These are phyloP conservation scores for Nibea albiflora DNA, from an alignment of 2,113 vertebrate species.

Conservation along the genomic window DNA sequence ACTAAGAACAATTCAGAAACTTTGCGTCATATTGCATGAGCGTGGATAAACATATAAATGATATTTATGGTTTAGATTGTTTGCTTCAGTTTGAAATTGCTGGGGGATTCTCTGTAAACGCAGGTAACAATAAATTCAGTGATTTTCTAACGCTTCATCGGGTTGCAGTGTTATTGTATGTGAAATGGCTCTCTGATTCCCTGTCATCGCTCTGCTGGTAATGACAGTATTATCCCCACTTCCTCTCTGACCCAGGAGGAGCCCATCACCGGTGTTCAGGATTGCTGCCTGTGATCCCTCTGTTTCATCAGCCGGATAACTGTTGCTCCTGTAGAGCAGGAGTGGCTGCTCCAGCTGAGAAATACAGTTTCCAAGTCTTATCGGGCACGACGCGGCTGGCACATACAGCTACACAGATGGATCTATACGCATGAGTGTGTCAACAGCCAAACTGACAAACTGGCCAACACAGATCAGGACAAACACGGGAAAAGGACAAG, in stretches of 20 bases:
- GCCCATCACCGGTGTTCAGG: constrained; percentile 1
- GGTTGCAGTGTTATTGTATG: neutral
- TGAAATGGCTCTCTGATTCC: neutral
- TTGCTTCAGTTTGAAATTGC: neutral
- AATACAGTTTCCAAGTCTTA: neutral
- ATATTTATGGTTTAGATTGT: neutral
- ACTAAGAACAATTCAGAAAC: neutral
- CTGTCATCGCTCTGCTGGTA: constrained; percentile 24
- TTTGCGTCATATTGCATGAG: too few relatives aligned
- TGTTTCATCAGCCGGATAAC: constrained; percentile 50
- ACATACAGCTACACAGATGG: neutral
- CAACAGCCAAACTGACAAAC: neutral
- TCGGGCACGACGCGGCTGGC: neutral
- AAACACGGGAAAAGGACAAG: neutral
- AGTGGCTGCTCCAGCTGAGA: constrained; percentile 6
- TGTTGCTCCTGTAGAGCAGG: constrained; percentile 20
- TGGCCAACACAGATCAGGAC: neutral
- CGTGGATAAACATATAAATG: neutral
- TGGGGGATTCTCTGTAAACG: neutral
- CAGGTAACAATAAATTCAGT: constrained; percentile 2
- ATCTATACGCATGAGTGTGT: neutral
- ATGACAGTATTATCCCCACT: constrained; percentile 40
- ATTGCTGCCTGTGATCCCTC: constrained; percentile 22
- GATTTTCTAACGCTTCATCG: neutral
- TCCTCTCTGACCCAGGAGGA: constrained; percentile 37